Percentiles rank a stretch among this genome's conserved stretches.
Conservation (phyloP, 2,888 invertebrate species). For the Spisula solida region DNA sequence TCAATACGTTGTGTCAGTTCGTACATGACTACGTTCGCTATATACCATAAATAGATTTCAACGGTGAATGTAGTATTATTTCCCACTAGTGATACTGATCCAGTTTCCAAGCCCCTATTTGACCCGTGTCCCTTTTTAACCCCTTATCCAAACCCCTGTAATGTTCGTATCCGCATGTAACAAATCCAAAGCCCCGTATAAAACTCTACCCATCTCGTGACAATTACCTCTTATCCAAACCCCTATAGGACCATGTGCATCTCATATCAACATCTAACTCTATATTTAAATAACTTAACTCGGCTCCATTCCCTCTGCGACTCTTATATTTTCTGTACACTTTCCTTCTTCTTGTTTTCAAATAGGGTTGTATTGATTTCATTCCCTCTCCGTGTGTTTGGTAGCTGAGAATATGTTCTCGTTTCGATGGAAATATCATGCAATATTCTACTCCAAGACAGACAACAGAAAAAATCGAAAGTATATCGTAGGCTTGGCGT, state of each 20-base stretch:
- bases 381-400: not conserved
- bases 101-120: no score
- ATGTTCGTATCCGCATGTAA: no score
- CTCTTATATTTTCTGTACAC: not conserved
- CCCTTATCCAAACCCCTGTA: no score
- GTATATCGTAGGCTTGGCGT: not conserved
- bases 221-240: no score
- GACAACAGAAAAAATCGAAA: constrained; percentile 20
- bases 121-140: no score
- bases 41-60: no score
- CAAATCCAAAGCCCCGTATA: no score
- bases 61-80: no score
- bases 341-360: constrained; percentile 17
- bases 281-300: not conserved
- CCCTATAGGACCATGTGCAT: no score
- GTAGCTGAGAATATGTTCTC: constrained; percentile 18
- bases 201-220: not conserved
- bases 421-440: constrained; percentile 21
- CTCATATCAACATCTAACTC: not conserved
- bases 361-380: constrained; percentile 19
- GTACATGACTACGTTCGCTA: no score
- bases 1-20: no score
- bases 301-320: not conserved
- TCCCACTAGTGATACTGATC: no score
- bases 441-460: constrained; percentile 12